phyloP scores from a whole-genome alignment of 2,113 vertebrate species.

The Chionomys nivalis region DNA sequence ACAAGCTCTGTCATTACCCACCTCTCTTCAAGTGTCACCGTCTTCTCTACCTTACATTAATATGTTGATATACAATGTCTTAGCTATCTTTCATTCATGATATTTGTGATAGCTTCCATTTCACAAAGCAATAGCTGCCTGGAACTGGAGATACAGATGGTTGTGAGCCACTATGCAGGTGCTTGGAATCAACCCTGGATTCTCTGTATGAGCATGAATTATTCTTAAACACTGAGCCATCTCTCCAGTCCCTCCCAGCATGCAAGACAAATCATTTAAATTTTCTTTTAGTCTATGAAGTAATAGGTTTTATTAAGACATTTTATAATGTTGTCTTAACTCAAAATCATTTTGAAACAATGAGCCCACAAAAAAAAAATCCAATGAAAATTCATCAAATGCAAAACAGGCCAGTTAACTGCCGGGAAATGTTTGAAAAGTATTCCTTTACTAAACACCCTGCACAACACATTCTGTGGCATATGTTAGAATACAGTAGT shows the following conservation, averaged over 20 bases:
- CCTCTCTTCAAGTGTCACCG: accelerated
- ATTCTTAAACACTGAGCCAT: not conserved
- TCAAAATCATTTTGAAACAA: not conserved
- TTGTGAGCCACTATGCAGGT: not conserved
- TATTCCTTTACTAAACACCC: not conserved
- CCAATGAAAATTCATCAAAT: not conserved
- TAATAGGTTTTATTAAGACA: not conserved
- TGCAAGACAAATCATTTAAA: not conserved
- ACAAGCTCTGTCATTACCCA: not conserved
- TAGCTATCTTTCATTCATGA: not conserved
- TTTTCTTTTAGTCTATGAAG: not conserved
- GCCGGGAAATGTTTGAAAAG: not conserved
- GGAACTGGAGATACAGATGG: not conserved
- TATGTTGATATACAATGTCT: not conserved
- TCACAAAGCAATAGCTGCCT: not conserved
- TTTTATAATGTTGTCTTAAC: not conserved
- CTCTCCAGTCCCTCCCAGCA: not conserved
- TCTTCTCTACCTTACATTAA: not conserved
- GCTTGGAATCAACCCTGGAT: not conserved
- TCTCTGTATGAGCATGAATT: not conserved
- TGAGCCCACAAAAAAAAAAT: not conserved
- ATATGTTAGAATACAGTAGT: not conserved
- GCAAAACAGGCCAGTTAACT: not conserved
- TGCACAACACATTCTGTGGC: not conserved
- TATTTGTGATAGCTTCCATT: not conserved